Conservation (phyloP, 2,797 vertebrate species). For the Microcaecilia unicolor region DNA sequence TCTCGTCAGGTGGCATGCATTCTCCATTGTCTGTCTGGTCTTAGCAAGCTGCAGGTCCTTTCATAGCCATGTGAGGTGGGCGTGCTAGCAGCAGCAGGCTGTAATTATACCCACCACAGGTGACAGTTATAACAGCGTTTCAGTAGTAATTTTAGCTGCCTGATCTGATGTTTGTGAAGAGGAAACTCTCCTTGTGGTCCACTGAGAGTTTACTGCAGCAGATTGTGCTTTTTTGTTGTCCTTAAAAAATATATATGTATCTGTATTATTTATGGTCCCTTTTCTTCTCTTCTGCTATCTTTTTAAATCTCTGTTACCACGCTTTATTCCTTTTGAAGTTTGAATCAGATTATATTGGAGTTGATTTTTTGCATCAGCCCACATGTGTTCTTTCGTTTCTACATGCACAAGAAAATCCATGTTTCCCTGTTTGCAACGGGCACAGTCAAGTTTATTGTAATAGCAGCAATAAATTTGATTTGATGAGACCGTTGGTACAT, state of each 20-base stretch:
- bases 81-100: constrained; percentile 63
- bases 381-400: no score
- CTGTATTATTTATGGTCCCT: constrained; percentile 42
- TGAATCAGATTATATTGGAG: neutral
- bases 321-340: constrained; percentile 2
- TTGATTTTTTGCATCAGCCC: neutral
- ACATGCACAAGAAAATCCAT: no score
- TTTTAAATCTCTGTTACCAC: neutral
- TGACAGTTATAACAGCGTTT: constrained; percentile 59
- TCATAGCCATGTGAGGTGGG: constrained; percentile 62
- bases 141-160: constrained; percentile 53
- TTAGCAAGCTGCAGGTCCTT: constrained; percentile 54
- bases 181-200: constrained; percentile 43
- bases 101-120: constrained; percentile 84
- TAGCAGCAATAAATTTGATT: no score
- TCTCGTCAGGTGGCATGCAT: constrained; percentile 58
- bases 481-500: no score
- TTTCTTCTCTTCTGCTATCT: constrained; percentile 35
- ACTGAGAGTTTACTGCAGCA: constrained; percentile 28
- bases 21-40: constrained; percentile 43
- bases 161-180: constrained; percentile 61
- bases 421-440: no score
- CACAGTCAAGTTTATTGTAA: no score
- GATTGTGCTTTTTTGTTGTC: constrained; percentile 12
- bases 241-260: no score